A percentile compares a stretch with the other conserved stretches of the same genome.
Conservation (phyloP, 2,797 vertebrate genomes). For the Tapirus indicus region DNA sequence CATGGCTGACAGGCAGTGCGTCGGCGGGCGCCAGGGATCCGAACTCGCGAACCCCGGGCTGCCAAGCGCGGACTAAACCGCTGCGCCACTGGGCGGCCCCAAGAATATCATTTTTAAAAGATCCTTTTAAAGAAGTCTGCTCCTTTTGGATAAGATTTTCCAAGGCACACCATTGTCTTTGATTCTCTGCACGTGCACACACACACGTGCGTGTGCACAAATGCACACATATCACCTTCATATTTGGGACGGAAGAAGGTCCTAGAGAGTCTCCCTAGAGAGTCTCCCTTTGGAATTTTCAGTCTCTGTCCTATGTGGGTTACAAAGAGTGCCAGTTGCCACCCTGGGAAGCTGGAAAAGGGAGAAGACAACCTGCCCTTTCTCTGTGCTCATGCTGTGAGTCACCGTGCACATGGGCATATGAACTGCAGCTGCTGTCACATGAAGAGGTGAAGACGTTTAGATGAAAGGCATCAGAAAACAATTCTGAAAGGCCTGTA, state of each 20-base stretch:
- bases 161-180: not conserved
- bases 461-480: not conserved
- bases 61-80: no score
- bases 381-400: not conserved
- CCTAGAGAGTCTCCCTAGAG: not conserved
- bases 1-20: no score
- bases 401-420: not conserved
- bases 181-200: no score
- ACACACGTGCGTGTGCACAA: rapidly evolving
- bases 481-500: not conserved
- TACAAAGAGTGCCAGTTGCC: not conserved
- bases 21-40: no score
- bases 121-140: not conserved
- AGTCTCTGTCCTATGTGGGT: not conserved
- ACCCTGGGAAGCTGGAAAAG: not conserved
- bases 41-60: no score
- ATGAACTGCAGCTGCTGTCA: not conserved
- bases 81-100: no score
- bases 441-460: not conserved
- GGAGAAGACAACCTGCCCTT: not conserved
- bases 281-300: not conserved
- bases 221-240: not conserved
- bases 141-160: not conserved
- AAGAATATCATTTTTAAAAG: not conserved
- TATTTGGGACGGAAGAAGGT: not conserved